Conservation (phyloP, 2,888 invertebrate species). For the Clitarchus hookeri region DNA sequence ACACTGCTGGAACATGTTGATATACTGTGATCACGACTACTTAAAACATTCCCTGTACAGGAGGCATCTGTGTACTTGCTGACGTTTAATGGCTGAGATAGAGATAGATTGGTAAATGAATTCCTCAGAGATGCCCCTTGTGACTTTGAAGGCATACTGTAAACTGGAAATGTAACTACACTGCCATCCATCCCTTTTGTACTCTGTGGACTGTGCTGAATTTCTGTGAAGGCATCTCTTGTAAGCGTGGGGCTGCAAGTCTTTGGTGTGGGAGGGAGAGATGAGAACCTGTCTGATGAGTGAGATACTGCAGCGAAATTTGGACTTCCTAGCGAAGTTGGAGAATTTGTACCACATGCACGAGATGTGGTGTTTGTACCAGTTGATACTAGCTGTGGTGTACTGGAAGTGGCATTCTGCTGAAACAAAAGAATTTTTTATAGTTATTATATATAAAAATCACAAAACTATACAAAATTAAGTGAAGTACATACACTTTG, state of each 20-base stretch:
- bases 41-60: neutral
- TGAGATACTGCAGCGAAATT: slow-evolving; percentile 10
- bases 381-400: slow-evolving; percentile 34
- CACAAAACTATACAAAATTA: neutral
- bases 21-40: neutral
- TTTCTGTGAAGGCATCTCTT: slow-evolving; percentile 21
- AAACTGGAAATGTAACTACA: neutral
- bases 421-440: slow-evolving; percentile 1
- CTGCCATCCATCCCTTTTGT: neutral
- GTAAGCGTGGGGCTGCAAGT: slow-evolving; percentile 16
- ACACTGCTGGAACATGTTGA: neutral
- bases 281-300: neutral
- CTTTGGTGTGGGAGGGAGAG: neutral
- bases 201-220: slow-evolving; percentile 10
- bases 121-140: neutral
- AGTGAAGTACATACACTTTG: neutral
- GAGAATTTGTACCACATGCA: slow-evolving; percentile 28
- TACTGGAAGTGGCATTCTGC: slow-evolving; percentile 31
- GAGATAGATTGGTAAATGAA: neutral
- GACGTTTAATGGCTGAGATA: neutral
- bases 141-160: neutral
- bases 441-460: neutral
- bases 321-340: slow-evolving; percentile 17
- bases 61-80: neutral
- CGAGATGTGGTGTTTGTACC: slow-evolving; percentile 33